Conservation (phyloP, 1,140 invertebrate species). For the Rhyacophila brunnea region DNA sequence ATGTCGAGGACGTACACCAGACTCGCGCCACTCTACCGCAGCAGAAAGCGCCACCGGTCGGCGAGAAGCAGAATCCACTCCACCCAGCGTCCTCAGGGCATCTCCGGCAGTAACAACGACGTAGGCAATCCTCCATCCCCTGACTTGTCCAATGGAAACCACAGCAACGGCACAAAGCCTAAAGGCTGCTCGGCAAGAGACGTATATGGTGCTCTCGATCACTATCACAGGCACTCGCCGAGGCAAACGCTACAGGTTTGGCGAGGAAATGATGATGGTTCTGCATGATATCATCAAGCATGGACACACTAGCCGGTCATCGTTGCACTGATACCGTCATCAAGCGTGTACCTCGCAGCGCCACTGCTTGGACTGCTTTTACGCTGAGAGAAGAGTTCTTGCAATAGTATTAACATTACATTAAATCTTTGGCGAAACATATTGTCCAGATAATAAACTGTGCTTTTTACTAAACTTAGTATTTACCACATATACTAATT, state of each 20-base stretch:
- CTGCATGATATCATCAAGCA: slow-evolving; percentile 12
- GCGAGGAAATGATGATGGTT: not conserved
- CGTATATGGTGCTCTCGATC: slow-evolving; percentile 27
- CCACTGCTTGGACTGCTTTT: too few species aligned
- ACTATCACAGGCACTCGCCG: slow-evolving; percentile 28
- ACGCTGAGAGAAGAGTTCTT: too few species aligned
- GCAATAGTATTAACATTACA: too few species aligned
- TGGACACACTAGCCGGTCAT: not conserved
- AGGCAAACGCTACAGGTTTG: slow-evolving; percentile 30
- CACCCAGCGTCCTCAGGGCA: not conserved
- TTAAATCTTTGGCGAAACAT: too few species aligned
- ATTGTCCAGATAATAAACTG: too few species aligned
- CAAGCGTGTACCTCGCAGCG: not conserved
- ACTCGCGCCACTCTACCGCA: slow-evolving; percentile 27
- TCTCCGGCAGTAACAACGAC: slow-evolving; percentile 2
- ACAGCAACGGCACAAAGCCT: slow-evolving; percentile 10
- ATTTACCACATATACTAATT: too few species aligned
- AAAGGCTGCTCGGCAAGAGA: slow-evolving; percentile 33
- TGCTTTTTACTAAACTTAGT: too few species aligned
- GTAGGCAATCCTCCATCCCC: not conserved
- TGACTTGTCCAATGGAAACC: slow-evolving; percentile 3
- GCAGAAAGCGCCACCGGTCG: slow-evolving; percentile 27
- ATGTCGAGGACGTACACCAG: slow-evolving; percentile 27
- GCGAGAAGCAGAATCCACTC: slow-evolving; percentile 22
- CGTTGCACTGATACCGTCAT: not conserved